phyloP scores from a whole-genome alignment of 2,113 vertebrate genomes.

The Oncorhynchus mykiss region DNA sequence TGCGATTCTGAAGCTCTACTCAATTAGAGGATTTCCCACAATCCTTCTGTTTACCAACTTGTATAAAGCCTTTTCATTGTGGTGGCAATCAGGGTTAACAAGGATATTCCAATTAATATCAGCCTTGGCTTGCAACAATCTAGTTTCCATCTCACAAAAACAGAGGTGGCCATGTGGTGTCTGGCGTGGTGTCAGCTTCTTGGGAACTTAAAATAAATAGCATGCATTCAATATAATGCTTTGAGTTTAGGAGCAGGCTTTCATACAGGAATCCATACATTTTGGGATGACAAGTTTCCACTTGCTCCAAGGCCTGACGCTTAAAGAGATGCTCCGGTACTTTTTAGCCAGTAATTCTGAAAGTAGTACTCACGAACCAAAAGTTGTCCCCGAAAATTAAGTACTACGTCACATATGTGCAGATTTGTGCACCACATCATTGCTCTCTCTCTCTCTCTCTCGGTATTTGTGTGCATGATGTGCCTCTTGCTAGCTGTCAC shows the following conservation, averaged over 20 bases:
- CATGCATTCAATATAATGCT: background rate
- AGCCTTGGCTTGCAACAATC: background rate
- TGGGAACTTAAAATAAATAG: background rate
- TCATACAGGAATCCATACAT: conserved; percentile 2
- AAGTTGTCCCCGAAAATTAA: too few species aligned
- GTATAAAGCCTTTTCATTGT: conserved; percentile 13
- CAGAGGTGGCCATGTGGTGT: background rate
- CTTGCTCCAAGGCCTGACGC: background rate
- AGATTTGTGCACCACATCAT: too few species aligned
- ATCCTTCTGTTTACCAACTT: background rate
- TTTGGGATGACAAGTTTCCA: background rate
- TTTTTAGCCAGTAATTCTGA: too few species aligned
- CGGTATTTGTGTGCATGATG: too few species aligned
- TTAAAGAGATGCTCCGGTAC: background rate
- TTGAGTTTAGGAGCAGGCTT: conserved; percentile 1
- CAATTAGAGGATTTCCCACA: too few species aligned
- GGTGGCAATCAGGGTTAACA: conserved; percentile 32
- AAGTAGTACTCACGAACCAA: too few species aligned
- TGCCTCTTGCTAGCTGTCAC: too few species aligned
- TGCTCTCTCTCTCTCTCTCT: too few species aligned
- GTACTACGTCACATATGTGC: too few species aligned
- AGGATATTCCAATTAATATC: conserved; percentile 27
- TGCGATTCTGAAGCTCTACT: too few species aligned
- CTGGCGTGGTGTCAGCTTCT: background rate
- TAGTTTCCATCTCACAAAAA: background rate